These are phyloP conservation scores for Cephus rjabovi DNA, from an alignment of 2,888 invertebrate species.

Conservation along the genomic window DNA sequence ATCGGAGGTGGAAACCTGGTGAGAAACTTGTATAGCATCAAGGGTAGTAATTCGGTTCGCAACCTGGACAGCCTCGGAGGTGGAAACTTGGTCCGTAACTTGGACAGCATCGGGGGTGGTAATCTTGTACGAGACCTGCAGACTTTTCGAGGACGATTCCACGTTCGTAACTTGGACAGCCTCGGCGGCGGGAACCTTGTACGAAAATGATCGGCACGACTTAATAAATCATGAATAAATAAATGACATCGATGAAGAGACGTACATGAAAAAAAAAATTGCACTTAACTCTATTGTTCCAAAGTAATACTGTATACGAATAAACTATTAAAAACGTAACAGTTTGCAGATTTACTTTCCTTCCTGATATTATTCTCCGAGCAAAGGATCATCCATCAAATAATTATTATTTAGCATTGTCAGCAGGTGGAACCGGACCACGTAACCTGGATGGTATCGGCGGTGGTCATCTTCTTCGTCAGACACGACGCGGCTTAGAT, in stretches of 20 bases:
- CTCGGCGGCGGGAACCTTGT: constrained; percentile 63
- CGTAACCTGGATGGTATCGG: constrained; percentile 47
- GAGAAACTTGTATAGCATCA: constrained; percentile 37
- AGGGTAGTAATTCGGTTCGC: constrained; percentile 45
- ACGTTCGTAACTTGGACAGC: constrained; percentile 48
- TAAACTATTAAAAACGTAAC: background rate
- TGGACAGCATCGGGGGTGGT: constrained; percentile 51
- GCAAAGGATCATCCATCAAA: background rate
- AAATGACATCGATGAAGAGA: background rate
- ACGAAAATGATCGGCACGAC: background rate
- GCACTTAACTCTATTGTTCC: background rate
- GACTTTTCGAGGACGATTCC: constrained; percentile 49
- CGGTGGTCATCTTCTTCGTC: constrained; percentile 38
- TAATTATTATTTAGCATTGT: background rate
- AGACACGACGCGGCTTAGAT: constrained; percentile 65
- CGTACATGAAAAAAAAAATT: background rate
- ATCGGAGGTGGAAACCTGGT: constrained; percentile 44
- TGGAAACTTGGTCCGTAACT: constrained; percentile 29
- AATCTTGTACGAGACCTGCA: constrained; percentile 67
- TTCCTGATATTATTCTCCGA: background rate
- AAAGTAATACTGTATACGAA: background rate
- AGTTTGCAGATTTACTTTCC: background rate
- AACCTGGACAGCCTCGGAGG: constrained; percentile 47
- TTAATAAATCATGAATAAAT: background rate
- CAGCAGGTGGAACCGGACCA: constrained; percentile 30